These are phyloP conservation scores for Xestia rhomboidea DNA, from an alignment of 2,888 invertebrate genomes.

Conservation along the genomic window DNA sequence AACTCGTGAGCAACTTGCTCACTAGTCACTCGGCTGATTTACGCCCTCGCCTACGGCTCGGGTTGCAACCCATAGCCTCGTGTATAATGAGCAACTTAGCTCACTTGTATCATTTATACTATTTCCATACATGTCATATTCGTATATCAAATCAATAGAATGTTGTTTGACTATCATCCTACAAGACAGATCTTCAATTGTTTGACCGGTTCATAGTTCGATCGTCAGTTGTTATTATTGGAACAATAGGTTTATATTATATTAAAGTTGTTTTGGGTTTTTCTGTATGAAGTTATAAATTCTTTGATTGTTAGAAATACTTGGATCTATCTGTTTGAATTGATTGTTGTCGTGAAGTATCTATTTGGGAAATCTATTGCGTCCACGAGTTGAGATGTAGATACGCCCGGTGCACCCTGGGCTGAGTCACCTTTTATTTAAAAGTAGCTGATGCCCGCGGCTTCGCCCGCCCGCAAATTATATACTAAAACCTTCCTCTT, in stretches of 20 bases:
- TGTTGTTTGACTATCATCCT: constrained; percentile 40
- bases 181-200: constrained; percentile 54
- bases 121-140: constrained; percentile 26
- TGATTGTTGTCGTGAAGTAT: constrained; percentile 21
- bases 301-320: constrained; percentile 11
- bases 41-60: no score
- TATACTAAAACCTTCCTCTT: no score
- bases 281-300: constrained; percentile 39
- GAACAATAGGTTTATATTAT: constrained; percentile 52
- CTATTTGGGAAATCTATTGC: constrained; percentile 6
- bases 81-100: no score
- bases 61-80: no score
- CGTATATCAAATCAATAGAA: constrained; percentile 45
- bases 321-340: not conserved
- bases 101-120: no score
- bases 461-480: no score
- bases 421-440: not conserved
- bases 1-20: no score
- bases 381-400: not conserved
- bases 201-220: constrained; percentile 55
- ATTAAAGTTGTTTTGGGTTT: constrained; percentile 14
- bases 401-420: not conserved
- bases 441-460: no score
- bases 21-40: no score
- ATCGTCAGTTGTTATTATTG: constrained; percentile 40